Conservation (phyloP, 2,113 vertebrate species). For the Ramphastos sulfuratus region DNA sequence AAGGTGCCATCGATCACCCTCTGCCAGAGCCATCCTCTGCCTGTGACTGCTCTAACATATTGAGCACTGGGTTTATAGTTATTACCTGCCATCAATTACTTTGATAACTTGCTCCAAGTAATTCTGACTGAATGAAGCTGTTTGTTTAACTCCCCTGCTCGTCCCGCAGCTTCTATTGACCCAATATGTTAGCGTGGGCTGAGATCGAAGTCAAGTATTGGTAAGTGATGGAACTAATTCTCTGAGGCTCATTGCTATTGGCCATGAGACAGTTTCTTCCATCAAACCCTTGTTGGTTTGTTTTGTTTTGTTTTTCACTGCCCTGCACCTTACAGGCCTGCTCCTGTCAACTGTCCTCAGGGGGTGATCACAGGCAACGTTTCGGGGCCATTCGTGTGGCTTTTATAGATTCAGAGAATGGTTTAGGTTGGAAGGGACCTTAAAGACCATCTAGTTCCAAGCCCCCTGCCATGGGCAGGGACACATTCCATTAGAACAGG, state of each 20-base stretch:
- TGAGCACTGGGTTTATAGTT: constrained; percentile 46
- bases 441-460: too few species aligned
- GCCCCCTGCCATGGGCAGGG: too few species aligned
- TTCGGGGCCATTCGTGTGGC: background rate
- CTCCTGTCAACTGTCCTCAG: background rate
- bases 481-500: too few species aligned
- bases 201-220: constrained; percentile 25
- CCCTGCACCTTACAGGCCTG: background rate
- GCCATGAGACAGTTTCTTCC: background rate
- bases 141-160: constrained; percentile 41
- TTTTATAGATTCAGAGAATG: background rate
- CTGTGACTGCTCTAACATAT: constrained; percentile 16
- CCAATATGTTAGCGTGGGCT: background rate
- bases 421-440: too few species aligned
- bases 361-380: background rate
- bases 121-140: constrained; percentile 60
- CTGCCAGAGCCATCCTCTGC: background rate
- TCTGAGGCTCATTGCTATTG: background rate
- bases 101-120: constrained; percentile 60
- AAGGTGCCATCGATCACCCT: constrained; percentile 19
- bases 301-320: background rate
- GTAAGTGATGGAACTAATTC: constrained; percentile 33
- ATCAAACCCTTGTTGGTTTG: background rate
- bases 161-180: constrained; percentile 8
- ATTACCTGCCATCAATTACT: constrained; percentile 59